Evolutionary conservation across 2,888 invertebrate species (phyloP).

Genomic region (Brachynemurus nebulosus): DNA sequence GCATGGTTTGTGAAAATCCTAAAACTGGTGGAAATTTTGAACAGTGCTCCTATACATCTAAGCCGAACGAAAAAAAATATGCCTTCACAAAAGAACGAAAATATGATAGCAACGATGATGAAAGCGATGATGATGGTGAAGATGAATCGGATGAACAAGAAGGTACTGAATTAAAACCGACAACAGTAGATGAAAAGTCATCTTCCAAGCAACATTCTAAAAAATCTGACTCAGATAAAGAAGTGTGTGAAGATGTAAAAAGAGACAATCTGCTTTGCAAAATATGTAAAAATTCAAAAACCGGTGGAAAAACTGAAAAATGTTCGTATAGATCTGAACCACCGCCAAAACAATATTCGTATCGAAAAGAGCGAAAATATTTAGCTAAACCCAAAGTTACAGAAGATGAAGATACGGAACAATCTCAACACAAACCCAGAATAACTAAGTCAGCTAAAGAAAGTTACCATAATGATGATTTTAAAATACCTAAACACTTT

Average conservation of each 20-base stretch:
- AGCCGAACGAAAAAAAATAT: conserved; percentile 56
- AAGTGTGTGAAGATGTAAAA: conserved; percentile 42
- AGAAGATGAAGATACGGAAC: conserved; percentile 1
- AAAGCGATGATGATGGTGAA: conserved; percentile 27
- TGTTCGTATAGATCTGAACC: conserved; percentile 67
- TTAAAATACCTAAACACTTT: conserved; percentile 24
- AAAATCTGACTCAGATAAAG: conserved; percentile 11
- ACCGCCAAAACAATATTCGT: conserved; percentile 53
- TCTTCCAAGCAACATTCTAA: conserved; percentile 1
- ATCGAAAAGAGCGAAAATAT: conserved; percentile 47
- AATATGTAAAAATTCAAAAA: conserved; percentile 58
- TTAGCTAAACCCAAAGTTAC: conserved; percentile 26
- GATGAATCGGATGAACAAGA: conserved; percentile 29
- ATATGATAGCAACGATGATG: conserved; percentile 41
- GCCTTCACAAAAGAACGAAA: conserved; percentile 50
- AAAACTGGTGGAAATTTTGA: conserved; percentile 64
- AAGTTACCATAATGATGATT: conserved; percentile 17
- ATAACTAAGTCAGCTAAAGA: conserved; percentile 10
- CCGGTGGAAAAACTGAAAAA: conserved; percentile 62
- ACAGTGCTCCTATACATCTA: conserved; percentile 63
- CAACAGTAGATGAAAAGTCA: conserved; percentile 10
- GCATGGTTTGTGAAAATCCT: conserved; percentile 58
- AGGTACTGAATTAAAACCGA: conserved; percentile 8
- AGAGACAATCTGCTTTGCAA: conserved; percentile 55
- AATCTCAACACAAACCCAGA: conserved; percentile 10